Conservation (phyloP, 92 coral and sea anemone genomes). For the Epizoanthus fatuus region DNA sequence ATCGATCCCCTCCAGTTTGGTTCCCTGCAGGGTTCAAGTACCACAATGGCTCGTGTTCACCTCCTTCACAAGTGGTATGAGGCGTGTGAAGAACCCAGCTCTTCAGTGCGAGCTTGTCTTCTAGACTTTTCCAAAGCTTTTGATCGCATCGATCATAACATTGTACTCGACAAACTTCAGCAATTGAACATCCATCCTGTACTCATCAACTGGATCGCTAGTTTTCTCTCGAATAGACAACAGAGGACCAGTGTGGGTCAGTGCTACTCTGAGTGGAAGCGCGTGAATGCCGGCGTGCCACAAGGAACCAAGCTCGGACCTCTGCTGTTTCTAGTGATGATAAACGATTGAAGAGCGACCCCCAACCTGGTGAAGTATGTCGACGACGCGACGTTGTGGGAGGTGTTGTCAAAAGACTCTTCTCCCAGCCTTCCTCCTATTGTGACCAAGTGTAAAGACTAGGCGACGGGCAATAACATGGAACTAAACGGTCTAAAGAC, state of each 20-base stretch:
- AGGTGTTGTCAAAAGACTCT: background rate
- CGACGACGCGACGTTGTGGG: constrained; percentile 27
- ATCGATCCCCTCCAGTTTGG: constrained; percentile 47
- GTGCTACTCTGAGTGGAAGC: background rate
- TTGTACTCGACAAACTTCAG: background rate
- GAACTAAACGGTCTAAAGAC: background rate
- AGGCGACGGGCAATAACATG: background rate
- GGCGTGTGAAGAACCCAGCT: constrained; percentile 6
- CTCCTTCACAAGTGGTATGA: constrained; percentile 43
- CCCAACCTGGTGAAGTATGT: background rate
- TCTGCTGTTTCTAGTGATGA: constrained; percentile 32
- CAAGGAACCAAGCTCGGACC: no score
- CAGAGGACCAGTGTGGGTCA: background rate
- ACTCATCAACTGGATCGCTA: constrained; percentile 1
- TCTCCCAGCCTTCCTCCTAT: background rate
- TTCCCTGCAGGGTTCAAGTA: constrained; percentile 31
- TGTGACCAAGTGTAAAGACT: background rate
- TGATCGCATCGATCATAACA: background rate
- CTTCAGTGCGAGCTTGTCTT: constrained; percentile 25
- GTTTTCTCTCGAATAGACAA: background rate
- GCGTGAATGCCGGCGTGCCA: background rate
- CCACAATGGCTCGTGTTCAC: constrained; percentile 41
- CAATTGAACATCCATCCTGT: background rate
- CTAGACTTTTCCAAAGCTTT: constrained; percentile 28
- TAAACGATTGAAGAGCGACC: background rate